These are phyloP conservation scores for Myotis vivesi DNA, from an alignment of 2,797 vertebrate species.

Conservation along the genomic window DNA sequence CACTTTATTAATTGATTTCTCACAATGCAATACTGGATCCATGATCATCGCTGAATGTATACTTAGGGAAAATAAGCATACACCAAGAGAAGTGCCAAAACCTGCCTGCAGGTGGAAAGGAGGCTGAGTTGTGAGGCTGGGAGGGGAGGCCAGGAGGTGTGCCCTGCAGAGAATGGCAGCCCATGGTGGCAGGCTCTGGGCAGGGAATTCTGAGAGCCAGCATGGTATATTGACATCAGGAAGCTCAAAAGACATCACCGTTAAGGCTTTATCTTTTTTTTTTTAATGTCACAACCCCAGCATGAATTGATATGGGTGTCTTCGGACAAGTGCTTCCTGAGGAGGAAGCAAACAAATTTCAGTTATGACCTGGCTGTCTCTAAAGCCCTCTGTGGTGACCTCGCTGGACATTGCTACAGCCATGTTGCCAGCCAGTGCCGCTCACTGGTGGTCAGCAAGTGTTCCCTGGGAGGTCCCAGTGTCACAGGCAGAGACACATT, in stretches of 20 bases:
- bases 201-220: not conserved
- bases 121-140: not conserved
- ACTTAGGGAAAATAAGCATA: slow-evolving; percentile 1
- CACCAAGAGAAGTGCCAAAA: not conserved
- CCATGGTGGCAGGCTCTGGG: not conserved
- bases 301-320: not conserved
- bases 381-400: not conserved
- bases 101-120: not conserved
- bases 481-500: not conserved
- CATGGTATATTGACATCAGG: not conserved
- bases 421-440: not conserved
- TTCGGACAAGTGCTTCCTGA: not conserved
- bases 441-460: not conserved
- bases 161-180: not conserved
- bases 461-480: not conserved
- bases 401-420: not conserved
- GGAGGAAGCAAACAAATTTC: not conserved
- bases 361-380: not conserved
- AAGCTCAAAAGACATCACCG: not conserved
- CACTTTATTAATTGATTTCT: not conserved
- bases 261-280: not conserved
- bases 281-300: not conserved
- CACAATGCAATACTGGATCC: not conserved
- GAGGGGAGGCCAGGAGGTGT: not conserved
- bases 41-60: not conserved